Evolutionary conservation across 2,113 vertebrate genomes (phyloP).

Genomic region (Pterocles burchelli): DNA sequence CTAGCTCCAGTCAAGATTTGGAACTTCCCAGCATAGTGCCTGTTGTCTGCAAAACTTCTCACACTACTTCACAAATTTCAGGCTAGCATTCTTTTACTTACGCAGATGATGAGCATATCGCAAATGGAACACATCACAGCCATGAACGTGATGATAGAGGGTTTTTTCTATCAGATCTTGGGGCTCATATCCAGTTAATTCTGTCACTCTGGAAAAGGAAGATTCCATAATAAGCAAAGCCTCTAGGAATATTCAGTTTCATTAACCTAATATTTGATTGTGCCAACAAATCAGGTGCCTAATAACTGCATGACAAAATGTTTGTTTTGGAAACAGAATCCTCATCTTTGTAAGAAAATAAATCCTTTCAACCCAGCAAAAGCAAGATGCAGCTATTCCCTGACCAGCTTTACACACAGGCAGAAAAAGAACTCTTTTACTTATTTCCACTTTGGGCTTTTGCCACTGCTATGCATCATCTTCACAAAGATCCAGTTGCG

Average conservation of each 20-base stretch:
- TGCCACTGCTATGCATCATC: background rate
- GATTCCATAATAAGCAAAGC: background rate
- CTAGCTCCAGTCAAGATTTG: background rate
- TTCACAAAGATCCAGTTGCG: background rate
- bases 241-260: background rate
- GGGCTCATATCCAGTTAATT: conserved; percentile 92
- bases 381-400: conserved; percentile 31
- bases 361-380: background rate
- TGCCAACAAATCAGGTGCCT: conserved; percentile 15
- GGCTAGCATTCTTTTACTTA: conserved; percentile 74
- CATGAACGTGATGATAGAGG: conserved; percentile 91
- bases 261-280: background rate
- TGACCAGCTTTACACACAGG: background rate
- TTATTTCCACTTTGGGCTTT: conserved; percentile 5
- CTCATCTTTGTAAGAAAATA: conserved; percentile 24
- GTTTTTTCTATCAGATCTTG: conserved; percentile 97
- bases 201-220: conserved; percentile 84
- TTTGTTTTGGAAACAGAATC: conserved; percentile 53
- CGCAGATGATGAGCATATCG: conserved; percentile 89
- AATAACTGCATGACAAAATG: background rate
- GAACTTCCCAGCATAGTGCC: background rate
- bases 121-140: conserved; percentile 90
- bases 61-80: background rate
- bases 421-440: conserved; percentile 16
- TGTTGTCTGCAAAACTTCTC: background rate